phyloP scores from a whole-genome alignment of 2,888 invertebrate genomes.

The Eupithecia exiguata region DNA sequence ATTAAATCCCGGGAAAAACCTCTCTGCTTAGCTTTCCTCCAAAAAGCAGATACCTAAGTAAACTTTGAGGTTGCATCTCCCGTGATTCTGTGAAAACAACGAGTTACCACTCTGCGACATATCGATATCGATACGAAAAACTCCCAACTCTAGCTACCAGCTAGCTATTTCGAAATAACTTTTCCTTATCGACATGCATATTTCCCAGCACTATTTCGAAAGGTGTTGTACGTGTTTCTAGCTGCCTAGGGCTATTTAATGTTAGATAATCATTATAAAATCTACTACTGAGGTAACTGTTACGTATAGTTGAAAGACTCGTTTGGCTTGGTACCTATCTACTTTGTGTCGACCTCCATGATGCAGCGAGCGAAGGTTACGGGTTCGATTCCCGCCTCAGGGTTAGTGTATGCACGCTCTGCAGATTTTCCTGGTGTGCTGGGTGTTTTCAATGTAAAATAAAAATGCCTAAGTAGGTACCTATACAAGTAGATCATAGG shows the following conservation, averaged over 20 bases:
- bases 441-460: too few relatives aligned
- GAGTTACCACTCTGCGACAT: not conserved
- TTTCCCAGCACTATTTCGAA: slow-evolving; percentile 17
- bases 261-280: slow-evolving; percentile 26
- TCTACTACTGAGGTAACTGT: slow-evolving; percentile 17
- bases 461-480: too few relatives aligned
- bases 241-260: slow-evolving; percentile 1
- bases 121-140: not conserved
- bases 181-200: slow-evolving; percentile 14
- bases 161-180: not conserved
- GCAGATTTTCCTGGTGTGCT: too few relatives aligned
- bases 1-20: too few relatives aligned
- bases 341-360: not conserved
- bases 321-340: not conserved
- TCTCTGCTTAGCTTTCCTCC: too few relatives aligned
- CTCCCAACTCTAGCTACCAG: not conserved
- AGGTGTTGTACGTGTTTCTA: slow-evolving; percentile 3
- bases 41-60: too few relatives aligned
- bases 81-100: not conserved
- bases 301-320: not conserved
- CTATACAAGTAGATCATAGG: too few relatives aligned
- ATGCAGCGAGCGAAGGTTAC: too few relatives aligned
- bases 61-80: too few relatives aligned
- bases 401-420: too few relatives aligned
- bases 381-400: too few relatives aligned